Evolutionary conservation across 2,888 invertebrate species (phyloP), one percentile per base, ranked within the genome.

Genomic region (Cecidostiba fungosa): DNA sequence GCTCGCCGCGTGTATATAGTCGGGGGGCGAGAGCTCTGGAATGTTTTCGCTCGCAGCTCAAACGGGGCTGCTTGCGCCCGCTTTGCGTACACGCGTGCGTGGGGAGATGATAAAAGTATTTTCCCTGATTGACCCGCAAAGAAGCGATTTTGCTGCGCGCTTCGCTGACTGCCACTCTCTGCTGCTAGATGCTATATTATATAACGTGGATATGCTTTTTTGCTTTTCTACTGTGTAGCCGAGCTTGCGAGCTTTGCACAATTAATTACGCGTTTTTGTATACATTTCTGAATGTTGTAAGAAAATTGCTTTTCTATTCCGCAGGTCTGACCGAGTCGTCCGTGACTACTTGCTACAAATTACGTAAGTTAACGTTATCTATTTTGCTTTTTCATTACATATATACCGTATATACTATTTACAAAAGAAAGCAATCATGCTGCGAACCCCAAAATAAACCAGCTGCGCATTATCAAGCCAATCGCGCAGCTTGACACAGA

Each of bases 21-120:
- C 47, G 29, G 29, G 73, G 59, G 59, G 81, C 4, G 43, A n/a
- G 16, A 14, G 66, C 77, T 83, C 43, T 69, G 86, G 86, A 86
- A 86, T 86, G 84, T 86, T 86, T 86, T 86, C 84, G 32, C 72
- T 19, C n/a, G 12, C 74, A 59, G 36, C 69, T 78, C 43, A 16
- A 32, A 76, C 79, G 43, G 79, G 85, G 78, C 50, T 85, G 79
- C 43, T 19, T 32, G 54, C 43, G n/a, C 72, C 10, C 16, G 70
- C 54, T 66, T 66, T 54, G 29, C 36, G 23, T 32, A 0, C 36
- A 23, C 16, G 32, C 16, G 50, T 16, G 69, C 43, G 19, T 16
- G 66, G 47, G 3, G 32, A 47, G 59, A 80, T 77, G 43, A 70
- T 19, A 47, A 80, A 77, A 85, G 81, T 72, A 81, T 85, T 81